Evolutionary conservation across 2,888 invertebrate species (phyloP).

Genomic region (Trissolcus brochymenae): DNA sequence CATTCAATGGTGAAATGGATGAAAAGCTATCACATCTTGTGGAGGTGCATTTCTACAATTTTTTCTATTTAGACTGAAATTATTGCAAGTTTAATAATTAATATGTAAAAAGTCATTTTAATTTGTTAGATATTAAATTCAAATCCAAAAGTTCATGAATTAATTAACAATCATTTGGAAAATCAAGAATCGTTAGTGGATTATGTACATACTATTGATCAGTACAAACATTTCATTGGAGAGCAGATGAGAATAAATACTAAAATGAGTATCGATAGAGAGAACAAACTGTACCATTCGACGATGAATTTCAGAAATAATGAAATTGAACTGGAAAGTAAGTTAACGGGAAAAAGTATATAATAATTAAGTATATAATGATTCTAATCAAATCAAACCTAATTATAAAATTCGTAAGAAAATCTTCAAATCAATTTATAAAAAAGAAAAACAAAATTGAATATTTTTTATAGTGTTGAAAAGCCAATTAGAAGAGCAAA

Average conservation of each 20-base stretch:
- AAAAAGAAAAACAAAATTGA: too few species aligned
- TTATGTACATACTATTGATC: constrained; percentile 15
- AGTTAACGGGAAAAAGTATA: neutral
- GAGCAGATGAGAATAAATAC: constrained; percentile 34
- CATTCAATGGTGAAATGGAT: constrained; percentile 8
- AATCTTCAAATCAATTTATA: constrained; percentile 1
- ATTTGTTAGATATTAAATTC: constrained; percentile 17
- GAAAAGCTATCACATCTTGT: constrained; percentile 18
- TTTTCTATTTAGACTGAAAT: neutral
- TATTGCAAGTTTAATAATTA: neutral
- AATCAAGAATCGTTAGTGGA: constrained; percentile 3
- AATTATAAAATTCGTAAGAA: neutral
- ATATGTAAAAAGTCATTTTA: neutral
- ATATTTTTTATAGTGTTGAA: constrained; percentile 18
- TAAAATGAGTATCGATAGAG: constrained; percentile 22
- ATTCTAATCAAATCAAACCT: neutral
- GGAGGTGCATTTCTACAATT: constrained; percentile 16
- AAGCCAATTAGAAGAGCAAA: constrained; percentile 21
- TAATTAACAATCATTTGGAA: constrained; percentile 18
- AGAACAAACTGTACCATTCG: constrained; percentile 19
- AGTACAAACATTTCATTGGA: constrained; percentile 22
- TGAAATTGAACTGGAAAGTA: constrained; percentile 37
- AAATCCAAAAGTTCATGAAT: constrained; percentile 14
- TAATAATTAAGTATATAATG: too few species aligned
- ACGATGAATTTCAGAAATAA: constrained; percentile 15